Conservation (phyloP, 2,888 invertebrate genomes). For the Lochmaea crataegi region DNA sequence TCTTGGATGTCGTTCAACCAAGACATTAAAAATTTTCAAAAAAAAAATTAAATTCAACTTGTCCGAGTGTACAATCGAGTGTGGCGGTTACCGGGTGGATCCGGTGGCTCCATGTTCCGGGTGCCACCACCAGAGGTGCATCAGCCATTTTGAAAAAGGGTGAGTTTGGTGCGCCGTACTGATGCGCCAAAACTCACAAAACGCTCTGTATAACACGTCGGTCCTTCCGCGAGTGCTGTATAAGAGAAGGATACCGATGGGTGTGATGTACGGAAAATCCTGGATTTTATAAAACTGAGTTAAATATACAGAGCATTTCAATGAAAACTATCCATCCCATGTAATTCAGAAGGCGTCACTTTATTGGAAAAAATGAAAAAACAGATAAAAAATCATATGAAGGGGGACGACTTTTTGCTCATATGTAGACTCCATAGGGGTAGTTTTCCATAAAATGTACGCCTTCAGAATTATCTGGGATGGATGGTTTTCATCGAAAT, state of each 20-base stretch:
- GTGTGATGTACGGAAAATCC: constrained; percentile 60
- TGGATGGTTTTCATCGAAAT: too few species aligned
- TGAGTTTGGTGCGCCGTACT: constrained; percentile 67
- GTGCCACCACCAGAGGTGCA: constrained; percentile 64
- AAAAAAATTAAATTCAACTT: constrained; percentile 58
- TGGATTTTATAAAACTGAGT: background rate
- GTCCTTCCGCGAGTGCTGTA: constrained; percentile 87
- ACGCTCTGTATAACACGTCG: constrained; percentile 60
- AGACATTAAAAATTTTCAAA: constrained; percentile 43
- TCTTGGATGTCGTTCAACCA: constrained; percentile 62
- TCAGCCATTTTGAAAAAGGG: constrained; percentile 58
- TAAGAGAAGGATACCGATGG: constrained; percentile 82
- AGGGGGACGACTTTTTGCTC: too few species aligned
- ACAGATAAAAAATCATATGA: too few species aligned
- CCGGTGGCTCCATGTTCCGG: constrained; percentile 53
- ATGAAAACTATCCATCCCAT: too few species aligned
- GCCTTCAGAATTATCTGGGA: too few species aligned
- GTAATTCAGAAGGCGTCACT: too few species aligned
- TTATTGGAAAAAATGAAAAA: too few species aligned
- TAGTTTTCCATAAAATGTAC: too few species aligned
- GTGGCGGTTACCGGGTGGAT: constrained; percentile 59
- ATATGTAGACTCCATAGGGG: too few species aligned
- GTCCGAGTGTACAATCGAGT: constrained; percentile 57
- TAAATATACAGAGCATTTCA: too few species aligned
- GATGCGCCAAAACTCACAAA: constrained; percentile 59